Evolutionary conservation across 2,797 vertebrate species (phyloP), one percentile per base, ranked within the genome.

Genomic region (Craterocephalus amniculus): DNA sequence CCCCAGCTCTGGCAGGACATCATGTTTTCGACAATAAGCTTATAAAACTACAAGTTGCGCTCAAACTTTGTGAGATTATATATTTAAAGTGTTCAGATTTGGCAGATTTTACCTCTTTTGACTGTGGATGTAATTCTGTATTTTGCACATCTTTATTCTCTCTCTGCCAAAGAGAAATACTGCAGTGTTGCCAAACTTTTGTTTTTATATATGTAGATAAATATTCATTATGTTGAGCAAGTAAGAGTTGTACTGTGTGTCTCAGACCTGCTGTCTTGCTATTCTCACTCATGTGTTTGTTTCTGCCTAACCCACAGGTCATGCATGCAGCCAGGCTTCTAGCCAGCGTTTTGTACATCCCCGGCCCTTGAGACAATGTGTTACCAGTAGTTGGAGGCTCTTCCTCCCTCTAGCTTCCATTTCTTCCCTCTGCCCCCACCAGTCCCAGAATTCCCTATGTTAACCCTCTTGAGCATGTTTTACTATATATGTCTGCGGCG

Each of bases 401-500:
- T 78, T 87, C 85, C 83, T 86, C 81, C 84, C 11, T 16, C 49
- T 83, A 76, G 62, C 70, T 83, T 66, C 79, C 16, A 20, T 84
- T 87, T 87, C 76, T 82, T 72, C 78, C 38, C 20, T 36, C 79
- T 60, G 72, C 80, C 73, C 70, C 81, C 92, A 83, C 92, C 77
- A 70, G 64, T 91, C 84, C 93, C 94, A 80, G 93, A 95, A 90
- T 96, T 97, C 95, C 96, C 94, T 95, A 99, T 99, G 97, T 94
- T 99, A 96, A 99, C 97, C 92, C 93, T 96, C 91, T 93, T 99
- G 95, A 98, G 96, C 93, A 98, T 99, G 97, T 99, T 99, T 96
- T 99, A 99, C 95, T 99, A 99, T 91, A 97, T 98, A 87, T 99
- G 97, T 96, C 96, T 99, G 92, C 96, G 97, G 93, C 97, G 97